Base-by-base conservation (phyloP, 2,113 vertebrate species). In the Phyllostomus hastatus region DNA sequence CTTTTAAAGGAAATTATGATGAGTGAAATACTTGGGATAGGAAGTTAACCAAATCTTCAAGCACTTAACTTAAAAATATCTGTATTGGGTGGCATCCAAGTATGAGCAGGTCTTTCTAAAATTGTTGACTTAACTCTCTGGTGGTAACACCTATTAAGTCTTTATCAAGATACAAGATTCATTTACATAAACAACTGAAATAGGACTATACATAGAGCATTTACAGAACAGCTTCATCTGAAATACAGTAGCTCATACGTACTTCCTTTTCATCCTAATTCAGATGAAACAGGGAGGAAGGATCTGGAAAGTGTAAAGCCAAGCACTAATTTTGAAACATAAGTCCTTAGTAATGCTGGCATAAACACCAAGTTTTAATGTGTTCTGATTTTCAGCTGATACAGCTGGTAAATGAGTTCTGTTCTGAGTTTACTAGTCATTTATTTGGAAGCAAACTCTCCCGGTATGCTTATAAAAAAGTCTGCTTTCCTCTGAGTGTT, bases 261-360 rank as follows among this genome's bases (percentile, higher is more conserved):
- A 92, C 88, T 97, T 96, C 90, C 90, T 96, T 95, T 90, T 81
- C 12, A 46, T 80, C 88, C 16, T 94, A 28, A 90, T 97, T 97
- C 43, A 67, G 76, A 90, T 84, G 72, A 94, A 97, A 95, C n/a
- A 41, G 96, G 64, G 86, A 97, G 72, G 95, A 96, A 97, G 88
- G 48, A 94, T 95, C 85, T 87, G 78, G 52, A 96, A 96, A 97
- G 50, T 97, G 85, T 92, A 66, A 75, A 97, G 88, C 61, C 52
- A 97, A 95, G 93, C 95, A 95, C 46, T 81, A 52, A 88, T 94
- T 97, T 73, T 96, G 96, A 96, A 96, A 95, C 73, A 16, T 70
- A 79, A 80, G 81, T 90, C 16, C 46, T 96, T 96, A 78, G 48
- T 95, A 97, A 96, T 94, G 89, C 92, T 96, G 86, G 95, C 88